Evolutionary conservation across 2,113 vertebrate genomes (phyloP).

Genomic region (Lathamus discolor): DNA sequence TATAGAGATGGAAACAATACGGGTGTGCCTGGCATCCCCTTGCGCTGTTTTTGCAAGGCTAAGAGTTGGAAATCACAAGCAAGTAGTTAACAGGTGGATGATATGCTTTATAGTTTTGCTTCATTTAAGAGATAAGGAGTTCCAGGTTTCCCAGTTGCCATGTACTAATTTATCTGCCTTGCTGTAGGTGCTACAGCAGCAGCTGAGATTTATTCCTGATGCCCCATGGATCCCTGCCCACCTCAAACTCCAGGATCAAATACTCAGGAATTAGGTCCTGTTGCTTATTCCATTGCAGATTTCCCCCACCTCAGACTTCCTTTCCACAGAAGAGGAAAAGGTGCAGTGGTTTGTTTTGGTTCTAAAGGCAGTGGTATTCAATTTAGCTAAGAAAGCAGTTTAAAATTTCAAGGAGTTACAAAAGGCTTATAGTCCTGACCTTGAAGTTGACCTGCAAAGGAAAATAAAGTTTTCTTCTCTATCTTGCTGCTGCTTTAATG

Average conservation of each 20-base stretch:
- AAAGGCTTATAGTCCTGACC: neutral
- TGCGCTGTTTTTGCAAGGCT: neutral
- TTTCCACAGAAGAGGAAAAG: neutral
- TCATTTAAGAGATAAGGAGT: neutral
- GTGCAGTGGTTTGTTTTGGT: neutral
- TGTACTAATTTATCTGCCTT: neutral
- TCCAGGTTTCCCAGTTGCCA: neutral
- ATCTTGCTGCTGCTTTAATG: neutral
- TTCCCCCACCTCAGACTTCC: neutral
- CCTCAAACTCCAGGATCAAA: neutral
- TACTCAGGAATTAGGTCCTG: neutral
- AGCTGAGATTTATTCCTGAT: neutral
- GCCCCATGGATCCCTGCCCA: neutral
- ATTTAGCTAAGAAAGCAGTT: neutral
- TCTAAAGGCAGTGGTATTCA: neutral
- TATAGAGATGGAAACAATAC: neutral
- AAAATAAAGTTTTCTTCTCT: neutral
- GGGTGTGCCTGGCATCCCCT: neutral
- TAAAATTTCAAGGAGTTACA: neutral
- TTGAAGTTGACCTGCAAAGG: neutral
- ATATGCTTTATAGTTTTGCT: neutral
- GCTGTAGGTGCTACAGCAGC: neutral
- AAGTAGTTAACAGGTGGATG: neutral
- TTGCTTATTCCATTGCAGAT: neutral
- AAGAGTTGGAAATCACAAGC: neutral